Base-by-base conservation (phyloP, 2,113 vertebrate genomes). In the Lontra canadensis region DNA sequence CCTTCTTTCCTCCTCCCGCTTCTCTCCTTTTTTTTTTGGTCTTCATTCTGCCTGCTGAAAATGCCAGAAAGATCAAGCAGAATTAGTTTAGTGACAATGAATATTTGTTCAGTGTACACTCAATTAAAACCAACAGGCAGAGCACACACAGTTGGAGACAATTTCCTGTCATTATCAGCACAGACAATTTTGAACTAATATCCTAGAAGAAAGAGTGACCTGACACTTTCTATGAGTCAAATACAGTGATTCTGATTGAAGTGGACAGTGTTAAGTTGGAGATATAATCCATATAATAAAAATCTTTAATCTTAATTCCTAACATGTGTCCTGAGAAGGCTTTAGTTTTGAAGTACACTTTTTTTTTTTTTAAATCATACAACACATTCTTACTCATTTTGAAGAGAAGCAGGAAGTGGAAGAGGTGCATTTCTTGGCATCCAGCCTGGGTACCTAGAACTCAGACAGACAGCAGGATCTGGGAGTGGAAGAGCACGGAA, bases 51-150 rank as follows among this genome's bases (percentile, higher is more conserved):
- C 12, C 73, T 49, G 26, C 44, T 82, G 44, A 85, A 85, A 93
- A 65, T 25, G 18, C 13, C 69, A 73, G 52, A 73, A 65, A 47
- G 44, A 18, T 47, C 1, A 3, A 90, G 34, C 18, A 29, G 55
- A 57, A 34, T 52, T 90, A 86, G 42, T 55, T 94, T 74, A 67
- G 29, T 55, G 39, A 61, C 76, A 92, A 18, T 67, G 52, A 79
- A 29, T 88, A 90, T 82, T 94, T 90, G 59, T 36, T 94, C 59
- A 90, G 8, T 31, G 36, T 73, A 73, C 14, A 59, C 21, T 44
- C 67, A 79, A 6, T 96, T 92, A 90, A 96, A 81, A 86, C 23
- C 67, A 94, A 49, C 18, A 89, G 44, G 57, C 34, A 83, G 39
- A 69, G 31, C 6, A 84, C 31, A 87, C 36, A 29, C 0, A 39